Evolutionary conservation across 2,797 vertebrate genomes (phyloP).

Genomic region (Myiotriccus ornatus): DNA sequence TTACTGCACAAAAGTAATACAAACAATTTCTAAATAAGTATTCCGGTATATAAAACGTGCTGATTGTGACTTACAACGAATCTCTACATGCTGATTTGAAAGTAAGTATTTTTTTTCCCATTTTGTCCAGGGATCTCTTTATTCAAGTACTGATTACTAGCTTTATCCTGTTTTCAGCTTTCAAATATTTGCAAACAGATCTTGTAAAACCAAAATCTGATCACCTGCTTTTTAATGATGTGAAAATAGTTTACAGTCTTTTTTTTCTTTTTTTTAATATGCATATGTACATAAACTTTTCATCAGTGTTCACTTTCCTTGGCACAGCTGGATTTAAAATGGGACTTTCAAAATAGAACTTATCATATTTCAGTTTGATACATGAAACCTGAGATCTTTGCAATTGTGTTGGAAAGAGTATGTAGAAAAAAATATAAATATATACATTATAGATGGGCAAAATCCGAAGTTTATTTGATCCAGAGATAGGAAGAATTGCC

Average conservation of each 20-base stretch:
- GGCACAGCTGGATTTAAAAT: not conserved
- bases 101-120: not conserved
- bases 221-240: not conserved
- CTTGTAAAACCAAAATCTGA: conserved; percentile 26
- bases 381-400: not conserved
- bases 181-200: conserved; percentile 10
- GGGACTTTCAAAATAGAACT: not conserved
- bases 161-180: not conserved
- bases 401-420: not conserved
- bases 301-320: not conserved
- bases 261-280: not conserved
- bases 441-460: not conserved
- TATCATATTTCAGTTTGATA: not conserved
- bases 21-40: not conserved
- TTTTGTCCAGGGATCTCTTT: not conserved
- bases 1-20: not conserved
- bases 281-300: not conserved
- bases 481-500: conserved; percentile 35
- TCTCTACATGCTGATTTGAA: not conserved
- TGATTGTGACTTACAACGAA: not conserved
- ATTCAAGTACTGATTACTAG: not conserved
- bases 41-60: not conserved
- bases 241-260: not conserved
- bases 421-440: not conserved
- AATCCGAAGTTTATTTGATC: conserved; percentile 41